Conservation (phyloP, 2,797 vertebrate species). For the Coregonus sp. region DNA sequence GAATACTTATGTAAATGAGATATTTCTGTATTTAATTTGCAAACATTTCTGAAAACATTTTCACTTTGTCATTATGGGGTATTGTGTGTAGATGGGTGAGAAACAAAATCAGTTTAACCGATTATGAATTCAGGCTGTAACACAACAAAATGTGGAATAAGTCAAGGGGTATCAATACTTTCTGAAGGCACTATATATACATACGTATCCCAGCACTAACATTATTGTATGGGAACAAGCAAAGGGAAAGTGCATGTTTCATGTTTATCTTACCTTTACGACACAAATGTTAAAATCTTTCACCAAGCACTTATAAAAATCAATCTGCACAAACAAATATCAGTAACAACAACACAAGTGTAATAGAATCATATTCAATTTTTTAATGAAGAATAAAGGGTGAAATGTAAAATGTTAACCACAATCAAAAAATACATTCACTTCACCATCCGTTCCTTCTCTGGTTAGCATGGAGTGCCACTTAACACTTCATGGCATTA, state of each 20-base stretch:
- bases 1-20: no score
- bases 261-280: background rate
- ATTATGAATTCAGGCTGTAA: no score
- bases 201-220: background rate
- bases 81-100: no score
- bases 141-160: no score
- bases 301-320: background rate
- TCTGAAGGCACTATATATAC: no score
- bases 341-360: constrained; percentile 26
- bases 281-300: background rate
- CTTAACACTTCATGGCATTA: background rate
- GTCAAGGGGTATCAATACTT: no score
- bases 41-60: no score
- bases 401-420: constrained; percentile 51
- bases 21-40: no score
- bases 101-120: no score
- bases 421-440: constrained; percentile 40
- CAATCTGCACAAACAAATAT: constrained; percentile 7
- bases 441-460: constrained; percentile 17
- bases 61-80: no score
- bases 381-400: constrained; percentile 51
- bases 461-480: constrained; percentile 11
- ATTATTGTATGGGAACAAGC: background rate
- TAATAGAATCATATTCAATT: constrained; percentile 31
- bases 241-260: background rate